phyloP scores from a whole-genome alignment of 2,888 invertebrate genomes.

The Halocaridina rubra region DNA sequence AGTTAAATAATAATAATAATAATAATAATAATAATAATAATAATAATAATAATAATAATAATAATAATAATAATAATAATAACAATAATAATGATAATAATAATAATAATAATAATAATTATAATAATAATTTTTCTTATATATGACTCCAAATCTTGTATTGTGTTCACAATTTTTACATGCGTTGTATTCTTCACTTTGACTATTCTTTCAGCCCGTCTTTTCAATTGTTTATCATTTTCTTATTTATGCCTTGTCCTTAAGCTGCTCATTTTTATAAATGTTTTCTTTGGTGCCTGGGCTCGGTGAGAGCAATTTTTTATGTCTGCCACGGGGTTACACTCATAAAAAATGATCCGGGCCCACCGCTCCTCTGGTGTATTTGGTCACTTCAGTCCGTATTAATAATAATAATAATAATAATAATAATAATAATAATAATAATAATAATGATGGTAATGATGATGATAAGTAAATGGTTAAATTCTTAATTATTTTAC shows the following conservation, averaged over 20 bases:
- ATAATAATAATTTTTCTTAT: too few relatives aligned
- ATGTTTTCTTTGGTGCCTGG: background rate
- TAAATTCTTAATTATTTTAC: background rate
- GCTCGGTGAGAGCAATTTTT: too few relatives aligned
- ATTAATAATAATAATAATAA: background rate
- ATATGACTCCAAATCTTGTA: too few relatives aligned
- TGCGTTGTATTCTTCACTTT: background rate
- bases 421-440: background rate
- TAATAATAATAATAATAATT: too few relatives aligned
- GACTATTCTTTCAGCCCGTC: background rate
- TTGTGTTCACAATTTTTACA: too few relatives aligned
- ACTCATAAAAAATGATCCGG: background rate
- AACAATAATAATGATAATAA: too few relatives aligned
- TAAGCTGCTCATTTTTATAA: too few relatives aligned
- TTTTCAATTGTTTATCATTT: background rate
- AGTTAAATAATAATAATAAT: too few relatives aligned
- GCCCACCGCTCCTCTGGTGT: too few relatives aligned
- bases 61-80: background rate
- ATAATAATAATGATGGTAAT: background rate
- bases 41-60: background rate
- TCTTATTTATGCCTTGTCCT: too few relatives aligned
- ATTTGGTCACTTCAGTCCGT: too few relatives aligned
- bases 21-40: background rate
- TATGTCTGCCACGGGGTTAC: background rate
- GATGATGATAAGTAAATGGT: background rate